Conservation (phyloP, 2,797 vertebrate genomes). For the Hippoglossus hippoglossus region DNA sequence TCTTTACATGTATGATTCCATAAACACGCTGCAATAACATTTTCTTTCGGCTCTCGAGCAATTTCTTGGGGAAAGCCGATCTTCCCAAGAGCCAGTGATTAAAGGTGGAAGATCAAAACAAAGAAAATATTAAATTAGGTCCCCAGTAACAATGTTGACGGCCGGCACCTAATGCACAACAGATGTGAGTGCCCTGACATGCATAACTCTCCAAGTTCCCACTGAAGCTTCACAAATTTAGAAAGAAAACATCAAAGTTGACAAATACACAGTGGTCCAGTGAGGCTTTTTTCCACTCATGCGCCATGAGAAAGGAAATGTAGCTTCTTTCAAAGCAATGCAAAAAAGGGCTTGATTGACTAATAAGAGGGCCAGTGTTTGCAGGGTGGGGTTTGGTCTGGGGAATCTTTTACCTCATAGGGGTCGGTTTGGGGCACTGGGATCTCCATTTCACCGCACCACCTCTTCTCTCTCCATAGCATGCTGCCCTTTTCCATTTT, state of each 20-base stretch:
- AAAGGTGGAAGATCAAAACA: conserved; percentile 99
- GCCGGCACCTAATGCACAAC: conserved; percentile 95
- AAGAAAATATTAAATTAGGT: conserved; percentile 99
- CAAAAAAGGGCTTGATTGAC: conserved; percentile 64
- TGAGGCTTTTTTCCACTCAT: conserved; percentile 62
- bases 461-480: conserved; percentile 73
- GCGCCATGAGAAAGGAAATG: conserved; percentile 61
- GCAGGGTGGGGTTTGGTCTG: conserved; percentile 63
- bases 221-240: conserved; percentile 84
- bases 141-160: conserved; percentile 97
- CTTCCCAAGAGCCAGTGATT: conserved; percentile 96
- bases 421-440: conserved; percentile 71
- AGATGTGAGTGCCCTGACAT: conserved; percentile 91
- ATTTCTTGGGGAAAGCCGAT: conserved; percentile 97
- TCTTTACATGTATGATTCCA: conserved; percentile 94
- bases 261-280: conserved; percentile 75
- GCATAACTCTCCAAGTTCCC: conserved; percentile 77
- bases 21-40: conserved; percentile 99
- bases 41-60: conserved; percentile 95
- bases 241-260: conserved; percentile 80
- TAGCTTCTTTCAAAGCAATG: conserved; percentile 56
- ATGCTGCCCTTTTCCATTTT: conserved; percentile 76
- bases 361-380: conserved; percentile 77
- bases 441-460: conserved; percentile 80
- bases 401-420: conserved; percentile 75